Conservation (phyloP, 2,888 invertebrate species). For the Xestoiulus laeticollis region DNA sequence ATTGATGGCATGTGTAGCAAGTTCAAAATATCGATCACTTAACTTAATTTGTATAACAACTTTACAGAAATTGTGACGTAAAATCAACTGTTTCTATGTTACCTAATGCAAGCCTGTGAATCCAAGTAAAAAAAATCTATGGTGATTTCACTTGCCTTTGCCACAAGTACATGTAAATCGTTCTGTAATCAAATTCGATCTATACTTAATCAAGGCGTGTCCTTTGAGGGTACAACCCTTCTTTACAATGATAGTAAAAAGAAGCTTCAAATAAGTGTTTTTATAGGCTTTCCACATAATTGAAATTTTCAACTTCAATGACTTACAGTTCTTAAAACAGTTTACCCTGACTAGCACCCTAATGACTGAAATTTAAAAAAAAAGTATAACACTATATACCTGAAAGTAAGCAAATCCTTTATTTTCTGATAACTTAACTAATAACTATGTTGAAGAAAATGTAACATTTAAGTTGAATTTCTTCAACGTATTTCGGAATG, state of each 20-base stretch:
- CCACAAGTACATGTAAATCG: background rate
- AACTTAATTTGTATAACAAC: background rate
- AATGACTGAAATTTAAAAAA: no score
- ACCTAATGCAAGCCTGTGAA: background rate
- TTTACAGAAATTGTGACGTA: background rate
- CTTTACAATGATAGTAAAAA: background rate
- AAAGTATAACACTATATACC: no score
- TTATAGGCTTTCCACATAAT: no score
- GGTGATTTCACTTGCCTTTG: background rate
- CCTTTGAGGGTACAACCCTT: background rate
- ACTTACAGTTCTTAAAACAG: no score
- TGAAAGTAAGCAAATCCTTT: no score
- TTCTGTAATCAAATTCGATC: background rate
- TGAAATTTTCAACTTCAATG: no score
- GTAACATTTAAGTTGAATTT: no score
- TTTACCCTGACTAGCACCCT: no score
- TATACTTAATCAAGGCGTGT: background rate
- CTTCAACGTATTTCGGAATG: no score
- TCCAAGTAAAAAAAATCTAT: background rate
- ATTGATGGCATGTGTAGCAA: background rate
- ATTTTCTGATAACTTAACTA: no score
- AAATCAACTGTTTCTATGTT: background rate
- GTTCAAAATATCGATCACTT: background rate
- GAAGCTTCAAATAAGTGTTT: background rate
- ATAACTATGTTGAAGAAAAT: no score